These are phyloP conservation scores for Xerus rutilus DNA, from an alignment of 2,797 vertebrate species.

Conservation along the genomic window DNA sequence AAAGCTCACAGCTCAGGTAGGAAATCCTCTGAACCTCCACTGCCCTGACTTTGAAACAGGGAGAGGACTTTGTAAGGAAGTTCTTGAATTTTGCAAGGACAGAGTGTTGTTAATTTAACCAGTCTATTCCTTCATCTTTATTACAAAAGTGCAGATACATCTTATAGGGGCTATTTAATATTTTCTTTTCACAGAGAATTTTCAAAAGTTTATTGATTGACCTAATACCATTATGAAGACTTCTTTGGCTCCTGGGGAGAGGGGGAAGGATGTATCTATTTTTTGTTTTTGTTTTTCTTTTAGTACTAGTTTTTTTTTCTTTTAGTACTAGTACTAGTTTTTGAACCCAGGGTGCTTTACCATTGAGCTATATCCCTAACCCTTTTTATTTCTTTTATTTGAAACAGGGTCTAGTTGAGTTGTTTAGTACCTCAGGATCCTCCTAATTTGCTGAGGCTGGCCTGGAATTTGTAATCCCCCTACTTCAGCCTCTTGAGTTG, in stretches of 20 bases:
- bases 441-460: too few species aligned
- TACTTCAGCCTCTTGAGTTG: too few species aligned
- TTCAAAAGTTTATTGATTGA: not conserved
- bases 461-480: too few species aligned
- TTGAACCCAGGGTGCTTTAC: too few species aligned
- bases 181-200: conserved; percentile 4
- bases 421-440: too few species aligned
- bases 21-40: not conserved
- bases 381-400: too few species aligned
- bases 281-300: too few species aligned
- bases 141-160: not conserved
- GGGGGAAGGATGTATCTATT: not conserved
- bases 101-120: not conserved
- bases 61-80: conserved; percentile 12
- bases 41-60: not conserved
- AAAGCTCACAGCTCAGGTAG: not conserved
- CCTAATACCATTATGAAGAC: not conserved
- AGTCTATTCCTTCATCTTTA: not conserved
- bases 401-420: too few species aligned
- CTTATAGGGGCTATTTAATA: not conserved
- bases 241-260: not conserved
- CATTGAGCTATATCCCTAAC: too few species aligned
- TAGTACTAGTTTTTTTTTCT: too few species aligned
- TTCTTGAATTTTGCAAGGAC: conserved; percentile 18
- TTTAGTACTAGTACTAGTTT: too few species aligned